These are phyloP conservation scores for Solenopsis invicta DNA, from an alignment of 1,140 invertebrate genomes.

Conservation along the genomic window DNA sequence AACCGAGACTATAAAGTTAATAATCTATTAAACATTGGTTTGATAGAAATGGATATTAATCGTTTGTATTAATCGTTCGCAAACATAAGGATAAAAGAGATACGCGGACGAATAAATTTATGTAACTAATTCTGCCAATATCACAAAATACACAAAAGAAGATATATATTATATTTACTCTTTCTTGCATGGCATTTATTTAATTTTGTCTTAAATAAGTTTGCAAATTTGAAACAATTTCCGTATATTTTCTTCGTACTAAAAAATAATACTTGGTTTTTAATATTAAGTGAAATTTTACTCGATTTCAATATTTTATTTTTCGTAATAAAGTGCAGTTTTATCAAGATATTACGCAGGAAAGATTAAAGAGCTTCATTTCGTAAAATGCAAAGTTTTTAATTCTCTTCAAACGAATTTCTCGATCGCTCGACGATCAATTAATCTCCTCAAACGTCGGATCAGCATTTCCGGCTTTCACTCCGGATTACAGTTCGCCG, in stretches of 20 bases:
- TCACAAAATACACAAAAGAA: not conserved
- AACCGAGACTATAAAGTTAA: too few species aligned
- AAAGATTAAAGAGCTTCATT: not conserved
- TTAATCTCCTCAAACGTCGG: slow-evolving; percentile 46
- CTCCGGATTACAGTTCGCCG: slow-evolving; percentile 24
- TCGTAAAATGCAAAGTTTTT: slow-evolving; percentile 23
- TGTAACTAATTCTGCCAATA: slow-evolving; percentile 28
- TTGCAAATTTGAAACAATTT: not conserved
- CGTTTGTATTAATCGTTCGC: not conserved
- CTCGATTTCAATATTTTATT: not conserved
- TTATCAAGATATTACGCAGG: not conserved
- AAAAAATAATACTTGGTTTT: not conserved
- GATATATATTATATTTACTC: not conserved
- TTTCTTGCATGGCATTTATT: not conserved
- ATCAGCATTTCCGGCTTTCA: slow-evolving; percentile 57
- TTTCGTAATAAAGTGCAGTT: not conserved
- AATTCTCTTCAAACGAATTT: slow-evolving; percentile 20
- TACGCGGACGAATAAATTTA: not conserved
- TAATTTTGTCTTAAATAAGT: slow-evolving; percentile 5
- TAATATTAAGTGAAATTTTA: not conserved
- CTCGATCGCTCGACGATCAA: slow-evolving; percentile 31
- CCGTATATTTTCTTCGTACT: not conserved
- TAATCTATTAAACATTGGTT: too few species aligned
- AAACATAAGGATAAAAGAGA: not conserved
- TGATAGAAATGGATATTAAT: too few species aligned